Base-by-base conservation (phyloP, 1,140 invertebrate species). In the Drosophila repleta region DNA sequence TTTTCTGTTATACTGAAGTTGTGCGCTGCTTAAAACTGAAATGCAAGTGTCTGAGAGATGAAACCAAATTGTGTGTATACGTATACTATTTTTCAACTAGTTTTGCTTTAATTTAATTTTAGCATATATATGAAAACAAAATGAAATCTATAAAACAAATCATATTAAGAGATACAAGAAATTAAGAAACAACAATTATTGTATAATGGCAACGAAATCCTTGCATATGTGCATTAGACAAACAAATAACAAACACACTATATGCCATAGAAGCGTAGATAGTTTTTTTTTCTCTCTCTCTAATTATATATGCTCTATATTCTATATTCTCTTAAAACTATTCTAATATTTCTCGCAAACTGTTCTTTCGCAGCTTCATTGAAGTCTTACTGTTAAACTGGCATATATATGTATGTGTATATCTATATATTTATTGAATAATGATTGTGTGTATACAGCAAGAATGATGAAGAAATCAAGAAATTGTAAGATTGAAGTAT, bases 51-150 rank as follows among this genome's bases (percentile, higher is more conserved):
- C 79, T 83, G 79, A 82, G 52, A 78, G 63, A 77, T 65, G 57
- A 75, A 87, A 87, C 83, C 82, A 87, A 88, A 87, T 78, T 76
- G 74, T 82, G 79, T 85, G 82, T 88, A 87, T 81, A 87, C 81
- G 82, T 87, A 87, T 87, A 87, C 82, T 87, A 87, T 87, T 85
- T 85, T 85, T 71, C 82, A 77, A 88, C 83, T 88, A 87, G 75
- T 90, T 90, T 77, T 88, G 83, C 71, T 88, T 85, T 85, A 85
- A 74, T 90, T 76, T 74, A 79, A 75, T 62, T 68, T 62, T 73
- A 72, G 69, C 41, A 60, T 71, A 65, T 71, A 57, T 55, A 51
- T n/a, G n/a, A n/a, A n/a, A 35, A 35, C 32, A 35, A 68, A 71
- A 75, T 60, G 51, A 65, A 66, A 58, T 73, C 61, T 52, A 62